Evolutionary conservation across 2,113 vertebrate species (phyloP).

Genomic region (Tychaedon coryphoeus): DNA sequence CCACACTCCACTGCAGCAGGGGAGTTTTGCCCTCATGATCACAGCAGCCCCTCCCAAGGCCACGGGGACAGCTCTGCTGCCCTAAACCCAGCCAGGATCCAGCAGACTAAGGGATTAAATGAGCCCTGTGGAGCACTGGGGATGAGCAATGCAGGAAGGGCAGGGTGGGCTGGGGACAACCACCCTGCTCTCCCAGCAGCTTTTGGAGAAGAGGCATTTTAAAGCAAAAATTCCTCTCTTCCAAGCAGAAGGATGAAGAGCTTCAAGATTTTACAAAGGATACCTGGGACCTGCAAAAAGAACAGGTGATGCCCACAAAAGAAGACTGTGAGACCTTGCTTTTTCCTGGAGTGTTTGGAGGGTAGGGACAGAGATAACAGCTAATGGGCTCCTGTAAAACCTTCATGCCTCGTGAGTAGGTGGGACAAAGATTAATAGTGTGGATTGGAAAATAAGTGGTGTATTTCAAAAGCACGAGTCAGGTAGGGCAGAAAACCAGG

Average conservation of each 20-base stretch:
- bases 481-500: background rate
- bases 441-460: background rate
- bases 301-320: background rate
- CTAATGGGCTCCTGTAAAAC: conserved; percentile 38
- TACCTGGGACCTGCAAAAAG: background rate
- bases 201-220: background rate
- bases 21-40: background rate
- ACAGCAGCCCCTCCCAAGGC: background rate
- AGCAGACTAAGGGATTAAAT: background rate
- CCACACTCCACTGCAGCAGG: conserved; percentile 6
- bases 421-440: conserved; percentile 37
- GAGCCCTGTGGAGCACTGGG: accelerated
- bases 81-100: background rate
- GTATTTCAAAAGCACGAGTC: background rate
- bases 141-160: background rate
- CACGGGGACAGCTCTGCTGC: background rate
- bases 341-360: background rate
- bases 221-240: background rate
- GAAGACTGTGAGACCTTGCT: background rate
- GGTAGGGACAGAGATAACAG: background rate
- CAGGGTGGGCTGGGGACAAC: background rate
- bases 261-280: background rate
- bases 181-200: background rate
- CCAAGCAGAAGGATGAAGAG: background rate
- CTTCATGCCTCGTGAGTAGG: conserved; percentile 14